Base-by-base conservation (phyloP, 2,113 vertebrate genomes). In the Galemys pyrenaicus region DNA sequence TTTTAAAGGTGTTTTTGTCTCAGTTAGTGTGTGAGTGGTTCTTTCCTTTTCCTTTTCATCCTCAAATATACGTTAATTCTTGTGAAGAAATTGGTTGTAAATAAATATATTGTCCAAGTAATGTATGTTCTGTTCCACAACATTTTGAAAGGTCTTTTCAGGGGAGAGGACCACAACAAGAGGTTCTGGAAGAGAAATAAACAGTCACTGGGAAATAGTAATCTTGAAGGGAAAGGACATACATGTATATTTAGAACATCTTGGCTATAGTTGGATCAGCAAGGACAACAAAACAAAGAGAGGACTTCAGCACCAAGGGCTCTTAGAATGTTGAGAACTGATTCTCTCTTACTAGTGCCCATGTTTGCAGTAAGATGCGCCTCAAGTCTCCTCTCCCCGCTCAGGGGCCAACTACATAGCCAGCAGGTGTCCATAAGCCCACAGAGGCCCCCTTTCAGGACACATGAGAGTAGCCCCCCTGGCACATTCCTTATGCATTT, bases 121-220 rank as follows among this genome's bases (percentile, higher is more conserved):
- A 60, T 74, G 37, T 35, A 67, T 56, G 93, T 92, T 84, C 22
- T 81, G n/a, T 41, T 67, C 60, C 26, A 41, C 26, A 64, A 71
- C 78, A 95, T 83, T 79, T 54, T 37, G 78, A 87, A 94, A 79
- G 17, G 49, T 24, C 16, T 92, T 89, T 65, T 86, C 65, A 68
- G 44, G 37, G 49, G 68, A 35, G 49, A 82, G n/a, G 12, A 39
- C 62, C 10, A 86, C 49, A 60, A 19, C 54, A 49, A 77, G 71
- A 74, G 62, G 32, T 81, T 46, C 67, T 5, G 67, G 37, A 87
- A 81, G 54, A 90, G 85, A 92, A 95, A 64, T 37, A 46, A 54
- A 65, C 9, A 30, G n/a, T 85, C 49, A 7, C 64, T 64, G n/a
- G 51, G 78, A 93, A 71, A 5, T 13, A 62, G 77, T 20, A 30